These are phyloP conservation scores for Malacoctenus gilli DNA, from an alignment of 2,797 vertebrate genomes.

Conservation along the genomic window DNA sequence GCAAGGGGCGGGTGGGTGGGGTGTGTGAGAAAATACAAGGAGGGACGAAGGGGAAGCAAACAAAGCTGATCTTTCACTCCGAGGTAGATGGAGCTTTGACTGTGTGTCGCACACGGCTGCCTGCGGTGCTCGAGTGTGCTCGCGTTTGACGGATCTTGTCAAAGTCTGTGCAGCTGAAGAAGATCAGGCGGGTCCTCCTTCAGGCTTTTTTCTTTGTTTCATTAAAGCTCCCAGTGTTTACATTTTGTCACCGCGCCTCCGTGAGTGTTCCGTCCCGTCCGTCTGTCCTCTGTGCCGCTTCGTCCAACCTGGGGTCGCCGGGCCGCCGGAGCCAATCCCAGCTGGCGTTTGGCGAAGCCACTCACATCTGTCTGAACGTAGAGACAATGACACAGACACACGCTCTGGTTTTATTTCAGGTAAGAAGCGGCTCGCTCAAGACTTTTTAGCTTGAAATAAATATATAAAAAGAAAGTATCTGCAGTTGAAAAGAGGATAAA, in stretches of 20 bases:
- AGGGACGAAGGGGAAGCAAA: constrained; percentile 18
- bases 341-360: too few relatives aligned
- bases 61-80: constrained; percentile 32
- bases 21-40: constrained; percentile 11
- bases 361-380: too few relatives aligned
- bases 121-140: constrained; percentile 15
- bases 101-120: constrained; percentile 43
- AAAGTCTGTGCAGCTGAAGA: constrained; percentile 26
- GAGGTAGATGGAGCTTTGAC: constrained; percentile 32
- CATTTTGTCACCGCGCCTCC: constrained; percentile 21
- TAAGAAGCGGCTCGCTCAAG: too few relatives aligned
- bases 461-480: too few relatives aligned
- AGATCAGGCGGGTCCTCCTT: constrained; percentile 15
- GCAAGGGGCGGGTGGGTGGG: constrained; percentile 1
- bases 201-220: too few relatives aligned
- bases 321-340: too few relatives aligned
- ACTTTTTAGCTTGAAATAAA: too few relatives aligned
- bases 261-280: constrained; percentile 10
- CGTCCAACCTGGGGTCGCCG: too few relatives aligned
- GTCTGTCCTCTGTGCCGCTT: too few relatives aligned
- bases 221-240: not conserved
- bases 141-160: constrained; percentile 34
- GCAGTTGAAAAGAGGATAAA: too few relatives aligned
- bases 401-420: too few relatives aligned
- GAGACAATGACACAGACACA: too few relatives aligned